Conservation (phyloP, 2,113 vertebrate genomes). For the Callipepla californica region DNA sequence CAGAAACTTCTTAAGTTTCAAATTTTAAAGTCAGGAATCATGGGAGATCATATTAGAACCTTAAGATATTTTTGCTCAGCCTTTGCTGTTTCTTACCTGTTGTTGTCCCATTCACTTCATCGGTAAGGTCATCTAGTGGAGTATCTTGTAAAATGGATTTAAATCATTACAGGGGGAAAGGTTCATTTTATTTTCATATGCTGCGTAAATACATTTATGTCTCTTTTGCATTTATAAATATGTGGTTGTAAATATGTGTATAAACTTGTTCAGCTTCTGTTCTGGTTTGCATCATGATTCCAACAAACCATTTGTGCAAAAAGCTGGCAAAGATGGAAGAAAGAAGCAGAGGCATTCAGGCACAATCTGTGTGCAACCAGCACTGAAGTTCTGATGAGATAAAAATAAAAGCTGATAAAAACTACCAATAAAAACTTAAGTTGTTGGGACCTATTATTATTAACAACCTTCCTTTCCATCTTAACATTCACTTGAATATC, state of each 20-base stretch:
- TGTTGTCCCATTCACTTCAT: not conserved
- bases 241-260: not conserved
- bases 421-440: not conserved
- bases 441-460: not conserved
- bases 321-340: not conserved
- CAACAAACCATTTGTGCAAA: not conserved
- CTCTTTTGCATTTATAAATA: not conserved
- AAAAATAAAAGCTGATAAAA: not conserved
- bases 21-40: not conserved
- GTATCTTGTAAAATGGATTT: not conserved
- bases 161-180: not conserved
- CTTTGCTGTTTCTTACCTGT: not conserved
- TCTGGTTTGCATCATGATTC: not conserved
- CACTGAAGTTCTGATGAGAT: not conserved
- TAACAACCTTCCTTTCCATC: not conserved
- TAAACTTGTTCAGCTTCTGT: not conserved
- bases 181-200: not conserved
- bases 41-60: not conserved
- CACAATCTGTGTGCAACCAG: not conserved
- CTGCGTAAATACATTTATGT: not conserved
- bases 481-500: not conserved
- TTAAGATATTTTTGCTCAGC: conserved; percentile 4
- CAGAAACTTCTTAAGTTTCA: not conserved
- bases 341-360: not conserved
- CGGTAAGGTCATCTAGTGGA: not conserved